These are phyloP conservation scores for Embiotoca jacksoni DNA, from an alignment of 2,113 vertebrate species.

Conservation along the genomic window DNA sequence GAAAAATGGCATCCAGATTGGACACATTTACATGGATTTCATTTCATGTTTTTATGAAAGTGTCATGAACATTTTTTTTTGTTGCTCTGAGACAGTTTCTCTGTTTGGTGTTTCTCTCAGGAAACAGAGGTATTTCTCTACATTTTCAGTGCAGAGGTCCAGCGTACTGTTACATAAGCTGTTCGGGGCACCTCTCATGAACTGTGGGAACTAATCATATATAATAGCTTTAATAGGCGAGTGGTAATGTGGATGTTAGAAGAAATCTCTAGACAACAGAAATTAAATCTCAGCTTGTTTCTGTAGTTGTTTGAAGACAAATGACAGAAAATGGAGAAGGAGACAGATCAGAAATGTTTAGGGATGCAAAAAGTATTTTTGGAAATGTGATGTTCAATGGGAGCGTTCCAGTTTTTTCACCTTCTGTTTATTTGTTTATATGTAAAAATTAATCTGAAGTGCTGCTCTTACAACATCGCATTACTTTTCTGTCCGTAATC, in stretches of 20 bases:
- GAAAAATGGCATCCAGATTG: too few species aligned
- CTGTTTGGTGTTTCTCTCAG: conserved; percentile 41
- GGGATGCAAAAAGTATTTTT: too few species aligned
- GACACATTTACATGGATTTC: background rate
- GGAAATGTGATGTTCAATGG: too few species aligned
- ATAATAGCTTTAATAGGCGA: conserved; percentile 49
- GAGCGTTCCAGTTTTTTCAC: too few species aligned
- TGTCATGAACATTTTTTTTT: background rate
- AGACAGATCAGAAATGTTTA: background rate
- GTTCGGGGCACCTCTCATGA: conserved; percentile 15
- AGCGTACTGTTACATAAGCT: conserved; percentile 25
- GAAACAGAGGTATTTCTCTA: conserved; percentile 33
- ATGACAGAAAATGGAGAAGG: background rate
- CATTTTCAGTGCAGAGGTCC: conserved; percentile 15
- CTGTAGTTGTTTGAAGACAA: background rate
- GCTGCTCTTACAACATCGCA: too few species aligned
- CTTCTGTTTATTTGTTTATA: too few species aligned
- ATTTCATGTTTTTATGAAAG: background rate
- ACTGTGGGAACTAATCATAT: conserved; percentile 40
- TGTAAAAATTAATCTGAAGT: too few species aligned
- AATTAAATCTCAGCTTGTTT: conserved; percentile 4
- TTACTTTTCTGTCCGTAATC: too few species aligned
- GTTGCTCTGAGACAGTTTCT: conserved; percentile 25
- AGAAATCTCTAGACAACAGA: background rate
- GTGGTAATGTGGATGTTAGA: conserved; percentile 2